These are phyloP conservation scores for Charaxes varanes DNA, from an alignment of 1,140 invertebrate species.

Conservation along the genomic window DNA sequence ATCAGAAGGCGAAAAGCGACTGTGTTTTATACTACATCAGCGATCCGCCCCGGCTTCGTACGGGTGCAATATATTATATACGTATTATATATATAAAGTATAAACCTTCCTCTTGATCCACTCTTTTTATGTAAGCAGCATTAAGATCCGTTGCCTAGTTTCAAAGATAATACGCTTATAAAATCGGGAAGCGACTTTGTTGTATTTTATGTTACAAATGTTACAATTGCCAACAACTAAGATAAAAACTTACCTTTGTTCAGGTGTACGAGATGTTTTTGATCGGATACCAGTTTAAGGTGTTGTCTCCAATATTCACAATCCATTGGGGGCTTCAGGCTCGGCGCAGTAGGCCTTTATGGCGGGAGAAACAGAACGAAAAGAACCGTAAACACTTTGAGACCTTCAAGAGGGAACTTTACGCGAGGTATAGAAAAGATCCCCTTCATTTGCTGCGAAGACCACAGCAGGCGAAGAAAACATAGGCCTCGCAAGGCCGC, in stretches of 20 bases:
- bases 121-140: too few relatives aligned
- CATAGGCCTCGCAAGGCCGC: slow-evolving; percentile 66
- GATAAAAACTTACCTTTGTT: not conserved
- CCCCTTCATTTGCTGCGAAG: slow-evolving; percentile 76
- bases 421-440: slow-evolving; percentile 84
- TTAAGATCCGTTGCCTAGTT: too few relatives aligned
- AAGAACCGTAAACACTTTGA: slow-evolving; percentile 88
- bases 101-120: too few relatives aligned
- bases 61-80: too few relatives aligned
- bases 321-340: slow-evolving; percentile 92
- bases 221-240: not conserved
- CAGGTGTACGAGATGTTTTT: slow-evolving; percentile 96
- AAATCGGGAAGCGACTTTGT: too few relatives aligned
- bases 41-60: too few relatives aligned
- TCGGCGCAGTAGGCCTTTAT: slow-evolving; percentile 83
- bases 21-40: too few relatives aligned
- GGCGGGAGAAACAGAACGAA: slow-evolving; percentile 90
- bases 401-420: slow-evolving; percentile 88
- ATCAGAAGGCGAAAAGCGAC: too few relatives aligned
- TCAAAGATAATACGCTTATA: too few relatives aligned
- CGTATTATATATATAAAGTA: too few relatives aligned
- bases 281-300: slow-evolving; percentile 91
- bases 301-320: slow-evolving; percentile 92
- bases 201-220: too few relatives aligned
- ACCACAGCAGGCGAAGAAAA: slow-evolving; percentile 49